Percentiles rank a stretch among this genome's conserved stretches.
phyloP scores from a whole-genome alignment of 2,113 vertebrate genomes.

The Saccopteryx bilineata region DNA sequence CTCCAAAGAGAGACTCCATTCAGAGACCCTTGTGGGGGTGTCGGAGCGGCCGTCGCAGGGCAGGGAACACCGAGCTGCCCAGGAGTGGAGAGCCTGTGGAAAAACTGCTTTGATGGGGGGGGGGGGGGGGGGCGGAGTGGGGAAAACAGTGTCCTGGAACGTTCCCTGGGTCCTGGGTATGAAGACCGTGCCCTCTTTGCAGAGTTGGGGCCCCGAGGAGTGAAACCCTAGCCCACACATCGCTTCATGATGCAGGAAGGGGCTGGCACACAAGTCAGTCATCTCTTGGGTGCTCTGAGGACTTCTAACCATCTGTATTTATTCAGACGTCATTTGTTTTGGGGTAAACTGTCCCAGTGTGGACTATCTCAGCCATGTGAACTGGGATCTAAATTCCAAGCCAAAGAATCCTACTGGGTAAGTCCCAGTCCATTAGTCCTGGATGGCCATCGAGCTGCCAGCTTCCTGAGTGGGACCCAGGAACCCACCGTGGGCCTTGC shows the following conservation, averaged over 20 bases:
- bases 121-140: too few species aligned
- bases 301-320: neutral
- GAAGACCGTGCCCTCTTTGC: neutral
- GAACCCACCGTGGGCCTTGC: neutral
- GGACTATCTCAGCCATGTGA: neutral
- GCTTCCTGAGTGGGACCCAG: neutral
- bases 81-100: neutral
- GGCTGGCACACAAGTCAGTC: rapidly evolving
- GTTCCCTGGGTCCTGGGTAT: neutral
- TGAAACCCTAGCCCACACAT: neutral
- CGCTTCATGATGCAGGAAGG: neutral
- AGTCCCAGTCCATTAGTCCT: neutral
- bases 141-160: neutral
- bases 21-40: neutral
- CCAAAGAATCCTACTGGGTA: neutral
- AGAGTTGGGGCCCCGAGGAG: neutral
- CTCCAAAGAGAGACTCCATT: neutral
- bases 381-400: neutral
- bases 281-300: neutral
- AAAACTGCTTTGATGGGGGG: neutral
- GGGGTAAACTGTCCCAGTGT: neutral
- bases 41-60: rapidly evolving
- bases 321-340: neutral
- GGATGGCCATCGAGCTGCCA: neutral
- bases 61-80: neutral